Evolutionary conservation across 2,797 vertebrate species (phyloP).

Genomic region (Petrocephalus schoutedeni): DNA sequence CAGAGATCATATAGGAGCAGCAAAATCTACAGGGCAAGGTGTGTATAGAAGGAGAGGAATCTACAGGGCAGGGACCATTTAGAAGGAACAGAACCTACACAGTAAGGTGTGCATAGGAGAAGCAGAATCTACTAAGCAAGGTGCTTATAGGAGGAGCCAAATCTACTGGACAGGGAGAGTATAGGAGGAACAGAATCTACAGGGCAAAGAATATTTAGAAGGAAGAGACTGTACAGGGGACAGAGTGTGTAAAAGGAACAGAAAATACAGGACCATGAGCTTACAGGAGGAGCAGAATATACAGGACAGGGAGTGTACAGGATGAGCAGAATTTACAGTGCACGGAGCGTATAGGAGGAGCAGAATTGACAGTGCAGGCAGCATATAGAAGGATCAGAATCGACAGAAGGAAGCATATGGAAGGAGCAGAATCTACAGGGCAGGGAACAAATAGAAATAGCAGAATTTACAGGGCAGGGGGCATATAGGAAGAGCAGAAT

Average conservation of each 20-base stretch:
- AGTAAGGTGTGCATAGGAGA: background rate
- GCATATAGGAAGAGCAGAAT: background rate
- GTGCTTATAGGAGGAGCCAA: background rate
- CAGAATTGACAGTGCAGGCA: background rate
- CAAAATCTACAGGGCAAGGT: background rate
- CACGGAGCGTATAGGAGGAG: background rate
- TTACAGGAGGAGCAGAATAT: background rate
- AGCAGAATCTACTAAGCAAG: background rate
- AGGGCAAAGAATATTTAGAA: background rate
- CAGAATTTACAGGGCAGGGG: background rate
- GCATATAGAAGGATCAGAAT: background rate
- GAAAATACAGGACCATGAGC: background rate
- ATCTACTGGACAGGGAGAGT: background rate
- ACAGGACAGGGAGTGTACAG: background rate
- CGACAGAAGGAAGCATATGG: background rate
- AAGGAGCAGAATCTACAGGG: background rate
- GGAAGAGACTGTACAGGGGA: background rate
- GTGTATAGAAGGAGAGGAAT: background rate
- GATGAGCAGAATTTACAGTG: background rate
- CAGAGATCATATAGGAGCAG: background rate
- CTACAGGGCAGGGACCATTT: background rate
- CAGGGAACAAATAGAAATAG: background rate
- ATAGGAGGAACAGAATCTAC: background rate
- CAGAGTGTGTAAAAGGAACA: background rate
- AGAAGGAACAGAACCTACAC: background rate